These are phyloP conservation scores for Gnatocerus cornutus DNA, from an alignment of 2,888 invertebrate genomes.

Conservation along the genomic window DNA sequence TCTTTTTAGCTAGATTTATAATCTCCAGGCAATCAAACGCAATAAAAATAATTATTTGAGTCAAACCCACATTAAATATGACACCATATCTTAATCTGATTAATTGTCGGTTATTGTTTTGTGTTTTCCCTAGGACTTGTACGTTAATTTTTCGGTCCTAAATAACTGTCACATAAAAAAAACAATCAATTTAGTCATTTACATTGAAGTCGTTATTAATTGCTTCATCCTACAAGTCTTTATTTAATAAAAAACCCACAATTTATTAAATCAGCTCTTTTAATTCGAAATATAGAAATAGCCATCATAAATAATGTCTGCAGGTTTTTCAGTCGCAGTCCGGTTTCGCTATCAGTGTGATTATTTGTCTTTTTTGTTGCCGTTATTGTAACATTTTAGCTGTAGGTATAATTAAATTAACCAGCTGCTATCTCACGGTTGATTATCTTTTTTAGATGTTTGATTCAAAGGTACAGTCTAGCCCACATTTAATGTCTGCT, in stretches of 20 bases:
- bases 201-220: too few relatives aligned
- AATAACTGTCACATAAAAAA: too few relatives aligned
- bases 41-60: too few relatives aligned
- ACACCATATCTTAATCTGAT: too few relatives aligned
- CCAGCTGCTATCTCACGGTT: constrained; percentile 27
- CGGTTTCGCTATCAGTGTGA: constrained; percentile 34
- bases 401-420: constrained; percentile 38
- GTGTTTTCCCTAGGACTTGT: too few relatives aligned
- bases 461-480: constrained; percentile 9
- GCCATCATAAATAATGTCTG: constrained; percentile 30
- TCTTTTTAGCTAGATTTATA: too few relatives aligned
- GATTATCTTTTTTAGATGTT: constrained; percentile 20
- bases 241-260: not conserved
- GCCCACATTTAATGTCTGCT: not conserved
- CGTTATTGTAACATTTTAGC: constrained; percentile 18
- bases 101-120: too few relatives aligned
- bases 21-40: too few relatives aligned
- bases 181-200: too few relatives aligned
- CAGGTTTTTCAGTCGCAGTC: constrained; percentile 26
- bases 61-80: too few relatives aligned
- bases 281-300: constrained; percentile 10
- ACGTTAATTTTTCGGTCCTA: too few relatives aligned
- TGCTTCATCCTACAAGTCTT: not conserved
- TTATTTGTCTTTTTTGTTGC: constrained; percentile 32
- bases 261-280: constrained; percentile 12